phyloP scores from a whole-genome alignment of 2,888 invertebrate genomes.

The Drosophila kokeensis region DNA sequence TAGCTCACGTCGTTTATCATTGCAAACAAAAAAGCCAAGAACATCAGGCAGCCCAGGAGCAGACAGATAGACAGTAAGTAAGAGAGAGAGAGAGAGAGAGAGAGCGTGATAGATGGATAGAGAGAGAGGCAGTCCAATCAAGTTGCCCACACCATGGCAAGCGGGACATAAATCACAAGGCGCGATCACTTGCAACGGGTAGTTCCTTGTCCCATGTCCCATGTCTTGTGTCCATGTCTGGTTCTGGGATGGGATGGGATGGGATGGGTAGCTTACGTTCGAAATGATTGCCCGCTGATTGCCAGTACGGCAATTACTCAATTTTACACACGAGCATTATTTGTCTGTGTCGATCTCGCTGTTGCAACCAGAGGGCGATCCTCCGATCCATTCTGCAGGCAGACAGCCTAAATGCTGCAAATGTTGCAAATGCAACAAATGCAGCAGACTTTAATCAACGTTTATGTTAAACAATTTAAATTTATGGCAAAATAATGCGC shows the following conservation, averaged over 20 bases:
- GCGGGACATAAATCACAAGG: constrained; percentile 78
- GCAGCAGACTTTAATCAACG: constrained; percentile 77
- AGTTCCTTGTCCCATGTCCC: constrained; percentile 35
- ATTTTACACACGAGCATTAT: constrained; percentile 81
- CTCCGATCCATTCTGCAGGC: constrained; percentile 20
- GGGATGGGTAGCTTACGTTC: constrained; percentile 44
- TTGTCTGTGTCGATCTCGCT: constrained; percentile 74
- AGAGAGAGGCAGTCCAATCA: constrained; percentile 64
- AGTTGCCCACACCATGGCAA: constrained; percentile 65
- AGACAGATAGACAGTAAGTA: constrained; percentile 15
- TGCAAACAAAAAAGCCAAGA: constrained; percentile 75
- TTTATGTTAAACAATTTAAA: constrained; percentile 82
- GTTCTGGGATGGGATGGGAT: not conserved
- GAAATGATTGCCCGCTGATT: constrained; percentile 80
- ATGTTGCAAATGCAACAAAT: constrained; percentile 10
- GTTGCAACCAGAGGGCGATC: constrained; percentile 35
- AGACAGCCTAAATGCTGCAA: constrained; percentile 66
- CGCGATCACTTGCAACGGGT: constrained; percentile 61
- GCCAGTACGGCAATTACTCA: constrained; percentile 79
- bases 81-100: constrained; percentile 12
- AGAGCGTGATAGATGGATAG: not conserved
- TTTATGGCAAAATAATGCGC: constrained; percentile 82
- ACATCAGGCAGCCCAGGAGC: constrained; percentile 51
- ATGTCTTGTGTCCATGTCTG: constrained; percentile 37
- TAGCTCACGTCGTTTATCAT: constrained; percentile 77